Conservation (phyloP, 2,888 invertebrate genomes). For the Allolobophora icterica region DNA sequence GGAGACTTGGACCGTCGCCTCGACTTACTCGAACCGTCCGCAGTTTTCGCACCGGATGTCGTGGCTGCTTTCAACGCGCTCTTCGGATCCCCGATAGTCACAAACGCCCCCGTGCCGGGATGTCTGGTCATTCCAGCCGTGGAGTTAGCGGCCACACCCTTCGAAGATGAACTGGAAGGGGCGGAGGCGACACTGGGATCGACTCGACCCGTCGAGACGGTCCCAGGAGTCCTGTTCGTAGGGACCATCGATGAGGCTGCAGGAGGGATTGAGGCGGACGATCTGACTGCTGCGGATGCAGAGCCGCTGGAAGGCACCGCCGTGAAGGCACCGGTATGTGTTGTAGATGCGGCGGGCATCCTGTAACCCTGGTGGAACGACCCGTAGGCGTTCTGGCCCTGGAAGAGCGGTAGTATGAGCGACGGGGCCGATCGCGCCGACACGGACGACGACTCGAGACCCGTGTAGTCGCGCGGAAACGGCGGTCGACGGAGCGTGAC, state of each 20-base stretch:
- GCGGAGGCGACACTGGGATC: neutral
- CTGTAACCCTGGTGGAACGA: neutral
- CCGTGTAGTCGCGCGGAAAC: constrained; percentile 21
- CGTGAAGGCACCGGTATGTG: neutral
- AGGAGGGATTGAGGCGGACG: neutral
- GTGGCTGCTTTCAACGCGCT: neutral
- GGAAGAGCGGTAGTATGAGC: constrained; percentile 23
- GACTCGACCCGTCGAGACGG: neutral
- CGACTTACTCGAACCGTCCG: neutral
- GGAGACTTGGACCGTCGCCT: constrained; percentile 35
- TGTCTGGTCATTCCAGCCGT: neutral
- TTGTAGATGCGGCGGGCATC: neutral
- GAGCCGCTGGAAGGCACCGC: neutral
- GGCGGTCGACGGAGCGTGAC: constrained; percentile 14
- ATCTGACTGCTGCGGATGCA: neutral
- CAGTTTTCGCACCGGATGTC: neutral
- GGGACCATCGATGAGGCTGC: neutral
- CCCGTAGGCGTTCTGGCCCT: constrained; percentile 6
- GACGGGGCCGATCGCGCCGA: neutral
- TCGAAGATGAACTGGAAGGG: neutral
- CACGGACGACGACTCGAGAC: neutral
- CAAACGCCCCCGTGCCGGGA: neutral
- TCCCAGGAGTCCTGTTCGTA: neutral
- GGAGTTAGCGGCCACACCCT: neutral
- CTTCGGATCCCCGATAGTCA: neutral